phyloP scores from a whole-genome alignment of 92 coral and sea anemone genomes.

The Epizoanthus fatuus region DNA sequence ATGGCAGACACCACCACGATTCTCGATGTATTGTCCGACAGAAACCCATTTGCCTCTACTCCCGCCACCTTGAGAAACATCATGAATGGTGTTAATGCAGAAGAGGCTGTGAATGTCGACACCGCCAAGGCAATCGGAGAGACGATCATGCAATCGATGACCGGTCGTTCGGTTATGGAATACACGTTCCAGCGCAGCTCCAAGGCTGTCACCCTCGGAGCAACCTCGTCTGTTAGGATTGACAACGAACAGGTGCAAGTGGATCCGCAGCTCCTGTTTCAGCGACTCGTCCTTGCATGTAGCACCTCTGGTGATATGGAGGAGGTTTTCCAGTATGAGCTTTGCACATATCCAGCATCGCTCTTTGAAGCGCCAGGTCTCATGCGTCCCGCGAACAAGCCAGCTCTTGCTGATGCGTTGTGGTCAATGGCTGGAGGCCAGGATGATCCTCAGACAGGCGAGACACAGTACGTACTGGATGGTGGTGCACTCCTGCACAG shows the following conservation, averaged over 20 bases:
- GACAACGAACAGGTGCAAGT: slow-evolving; percentile 42
- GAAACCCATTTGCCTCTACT: slow-evolving; percentile 44
- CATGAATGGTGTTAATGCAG: slow-evolving; percentile 58
- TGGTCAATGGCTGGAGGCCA: background rate
- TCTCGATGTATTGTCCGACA: slow-evolving; percentile 17
- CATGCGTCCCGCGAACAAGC: slow-evolving; percentile 46
- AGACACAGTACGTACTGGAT: slow-evolving; percentile 44
- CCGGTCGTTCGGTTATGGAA: background rate
- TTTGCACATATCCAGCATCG: slow-evolving; percentile 30
- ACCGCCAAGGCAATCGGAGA: background rate
- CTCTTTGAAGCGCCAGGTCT: slow-evolving; percentile 46
- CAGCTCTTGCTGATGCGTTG: slow-evolving; percentile 53
- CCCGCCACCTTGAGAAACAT: slow-evolving; percentile 45
- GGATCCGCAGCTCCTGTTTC: slow-evolving; percentile 55
- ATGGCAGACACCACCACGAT: slow-evolving; percentile 47
- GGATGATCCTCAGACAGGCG: slow-evolving; percentile 1
- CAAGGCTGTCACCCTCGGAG: background rate
- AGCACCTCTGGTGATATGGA: background rate
- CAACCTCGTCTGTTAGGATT: background rate
- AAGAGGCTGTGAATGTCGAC: slow-evolving; percentile 33
- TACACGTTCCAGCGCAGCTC: background rate
- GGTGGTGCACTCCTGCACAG: slow-evolving; percentile 53
- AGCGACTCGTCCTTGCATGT: slow-evolving; percentile 48
- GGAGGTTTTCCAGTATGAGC: slow-evolving; percentile 35
- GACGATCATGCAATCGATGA: background rate